Conservation (phyloP, 1,140 invertebrate genomes). For the Hyles vespertilio region DNA sequence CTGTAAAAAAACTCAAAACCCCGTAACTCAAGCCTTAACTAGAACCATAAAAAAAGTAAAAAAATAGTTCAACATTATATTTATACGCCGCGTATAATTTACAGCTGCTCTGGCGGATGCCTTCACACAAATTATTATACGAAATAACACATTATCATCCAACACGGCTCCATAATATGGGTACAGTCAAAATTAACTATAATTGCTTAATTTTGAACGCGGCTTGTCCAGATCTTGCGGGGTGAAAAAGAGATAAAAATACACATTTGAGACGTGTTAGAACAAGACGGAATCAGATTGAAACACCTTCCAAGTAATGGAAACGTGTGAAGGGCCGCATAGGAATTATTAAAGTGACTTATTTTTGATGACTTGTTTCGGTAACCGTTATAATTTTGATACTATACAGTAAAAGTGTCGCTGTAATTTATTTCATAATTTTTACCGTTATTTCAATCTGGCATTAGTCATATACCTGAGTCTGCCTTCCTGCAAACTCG, state of each 20-base stretch:
- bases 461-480: no score
- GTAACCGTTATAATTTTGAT: no score
- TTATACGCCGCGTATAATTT: slow-evolving; percentile 52
- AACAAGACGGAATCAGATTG: slow-evolving; percentile 40
- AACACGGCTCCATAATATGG: slow-evolving; percentile 54
- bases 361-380: no score
- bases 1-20: no score
- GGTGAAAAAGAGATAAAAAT: slow-evolving; percentile 4
- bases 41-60: slow-evolving; percentile 3
- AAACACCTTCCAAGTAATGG: slow-evolving; percentile 48
- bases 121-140: slow-evolving; percentile 72
- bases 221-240: slow-evolving; percentile 53
- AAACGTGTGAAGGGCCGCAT: slow-evolving; percentile 55
- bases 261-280: slow-evolving; percentile 3
- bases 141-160: slow-evolving; percentile 69
- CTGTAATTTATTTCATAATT: no score
- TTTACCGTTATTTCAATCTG: no score
- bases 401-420: no score
- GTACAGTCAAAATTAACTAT: slow-evolving; percentile 71
- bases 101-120: slow-evolving; percentile 67
- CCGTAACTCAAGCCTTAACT: background rate
- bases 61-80: slow-evolving; percentile 4
- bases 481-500: no score
- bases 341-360: slow-evolving; percentile 21
- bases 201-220: slow-evolving; percentile 72